phyloP scores from a whole-genome alignment of 2,113 vertebrate genomes.

The Ageneiosus marmoratus region DNA sequence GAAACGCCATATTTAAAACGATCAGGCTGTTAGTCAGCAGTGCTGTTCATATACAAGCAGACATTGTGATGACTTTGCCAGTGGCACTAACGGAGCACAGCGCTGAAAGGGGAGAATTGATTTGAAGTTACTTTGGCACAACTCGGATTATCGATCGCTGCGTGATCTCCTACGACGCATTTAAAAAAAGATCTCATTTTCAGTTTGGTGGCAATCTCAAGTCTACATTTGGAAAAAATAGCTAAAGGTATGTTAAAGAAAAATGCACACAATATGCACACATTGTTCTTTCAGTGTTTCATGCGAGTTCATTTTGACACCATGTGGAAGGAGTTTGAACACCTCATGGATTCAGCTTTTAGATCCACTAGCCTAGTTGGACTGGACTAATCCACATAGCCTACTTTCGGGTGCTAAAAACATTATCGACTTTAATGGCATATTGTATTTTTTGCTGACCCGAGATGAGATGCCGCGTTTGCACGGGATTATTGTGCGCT shows the following conservation, averaged over 20 bases:
- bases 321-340: neutral
- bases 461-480: neutral
- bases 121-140: constrained; percentile 37
- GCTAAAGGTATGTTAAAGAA: neutral
- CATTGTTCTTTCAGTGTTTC: neutral
- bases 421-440: neutral
- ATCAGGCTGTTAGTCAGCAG: neutral
- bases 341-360: neutral
- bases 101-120: neutral
- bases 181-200: neutral
- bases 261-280: neutral
- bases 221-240: neutral
- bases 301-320: neutral
- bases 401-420: neutral
- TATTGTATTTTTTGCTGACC: neutral
- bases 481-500: neutral
- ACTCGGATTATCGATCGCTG: constrained; percentile 39
- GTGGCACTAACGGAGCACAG: neutral
- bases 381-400: no score
- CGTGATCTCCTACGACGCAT: neutral
- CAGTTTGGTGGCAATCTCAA: neutral
- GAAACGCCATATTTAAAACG: neutral
- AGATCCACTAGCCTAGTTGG: no score
- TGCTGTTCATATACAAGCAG: neutral
- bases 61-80: neutral